Evolutionary conservation across 2,113 vertebrate species (phyloP).

Genomic region (human (Homo sapiens)): GRCh38 chr4:144801001-144801500

Average conservation of each 20-base stretch:
- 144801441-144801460: background rate
- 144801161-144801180: background rate
- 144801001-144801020: background rate
- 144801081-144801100: background rate
- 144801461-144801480: background rate
- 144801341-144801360: too few relatives aligned
- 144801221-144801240: background rate
- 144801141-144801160: background rate
- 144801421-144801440: too few relatives aligned
- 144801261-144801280: too few relatives aligned
- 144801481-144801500: background rate
- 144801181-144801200: background rate
- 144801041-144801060: background rate
- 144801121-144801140: background rate
- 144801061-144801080: background rate
- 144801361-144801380: too few relatives aligned
- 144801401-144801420: too few relatives aligned
- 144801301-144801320: too few relatives aligned
- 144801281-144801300: too few relatives aligned
- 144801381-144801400: too few relatives aligned
- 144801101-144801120: background rate
- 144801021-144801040: background rate
- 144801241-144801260: background rate
- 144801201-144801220: background rate
- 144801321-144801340: too few relatives aligned